Evolutionary conservation across 2,113 vertebrate species (phyloP).

Genomic region (Nothocercus julius): DNA sequence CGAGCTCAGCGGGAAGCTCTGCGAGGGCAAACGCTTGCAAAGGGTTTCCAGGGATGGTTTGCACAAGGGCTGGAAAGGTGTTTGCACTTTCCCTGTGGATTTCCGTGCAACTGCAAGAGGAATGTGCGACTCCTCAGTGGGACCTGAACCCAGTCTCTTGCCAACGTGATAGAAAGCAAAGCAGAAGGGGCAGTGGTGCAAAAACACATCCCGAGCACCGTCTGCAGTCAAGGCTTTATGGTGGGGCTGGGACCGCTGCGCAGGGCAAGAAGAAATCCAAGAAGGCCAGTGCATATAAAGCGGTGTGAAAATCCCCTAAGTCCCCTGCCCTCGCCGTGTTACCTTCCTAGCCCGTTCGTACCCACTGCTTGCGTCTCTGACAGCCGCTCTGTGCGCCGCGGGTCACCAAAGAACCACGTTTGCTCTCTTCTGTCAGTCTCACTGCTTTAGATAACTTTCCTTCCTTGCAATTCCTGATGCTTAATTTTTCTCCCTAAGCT

Average conservation of each 20-base stretch:
- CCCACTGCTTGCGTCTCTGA: neutral
- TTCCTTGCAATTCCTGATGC: neutral
- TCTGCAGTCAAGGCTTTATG: neutral
- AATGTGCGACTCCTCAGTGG: neutral
- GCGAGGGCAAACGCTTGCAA: fast-evolving
- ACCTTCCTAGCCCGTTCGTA: neutral
- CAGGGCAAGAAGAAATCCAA: neutral
- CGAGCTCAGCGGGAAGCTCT: fast-evolving
- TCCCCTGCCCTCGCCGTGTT: neutral
- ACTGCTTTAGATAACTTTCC: neutral
- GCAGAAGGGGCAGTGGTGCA: neutral
- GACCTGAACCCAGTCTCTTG: neutral
- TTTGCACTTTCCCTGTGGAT: fast-evolving
- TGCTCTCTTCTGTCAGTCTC: neutral
- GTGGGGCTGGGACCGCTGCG: fast-evolving
- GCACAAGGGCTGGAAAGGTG: neutral
- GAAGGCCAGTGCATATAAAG: neutral
- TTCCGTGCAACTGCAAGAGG: fast-evolving
- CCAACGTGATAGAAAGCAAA: neutral
- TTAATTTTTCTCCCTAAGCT: neutral
- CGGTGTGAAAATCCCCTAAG: neutral
- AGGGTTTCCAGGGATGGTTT: neutral
- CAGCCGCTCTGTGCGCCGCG: neutral
- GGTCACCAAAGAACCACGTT: neutral
- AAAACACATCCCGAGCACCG: neutral